phyloP scores from a whole-genome alignment of 2,888 invertebrate species.

The Nephrotoma flavescens region DNA sequence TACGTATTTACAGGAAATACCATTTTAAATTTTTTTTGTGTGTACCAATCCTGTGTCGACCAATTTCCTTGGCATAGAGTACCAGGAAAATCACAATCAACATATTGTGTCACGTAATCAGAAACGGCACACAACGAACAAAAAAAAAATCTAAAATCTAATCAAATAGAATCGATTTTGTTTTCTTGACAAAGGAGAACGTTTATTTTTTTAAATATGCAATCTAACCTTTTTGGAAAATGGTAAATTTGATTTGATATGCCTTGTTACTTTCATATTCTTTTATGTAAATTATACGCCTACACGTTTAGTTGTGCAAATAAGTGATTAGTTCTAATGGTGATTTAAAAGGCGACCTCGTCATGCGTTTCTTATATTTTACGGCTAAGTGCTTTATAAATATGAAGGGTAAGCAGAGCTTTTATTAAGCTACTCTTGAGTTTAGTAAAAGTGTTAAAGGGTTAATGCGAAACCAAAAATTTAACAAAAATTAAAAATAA shows the following conservation, averaged over 20 bases:
- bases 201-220: background rate
- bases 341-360: background rate
- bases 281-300: background rate
- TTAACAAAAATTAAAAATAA: too few species aligned
- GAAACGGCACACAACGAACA: background rate
- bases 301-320: background rate
- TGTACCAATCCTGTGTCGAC: background rate
- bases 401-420: too few species aligned
- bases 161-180: background rate
- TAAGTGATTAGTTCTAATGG: background rate
- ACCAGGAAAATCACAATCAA: background rate
- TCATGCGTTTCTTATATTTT: too few species aligned
- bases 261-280: background rate
- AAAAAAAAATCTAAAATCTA: background rate
- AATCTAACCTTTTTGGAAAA: background rate
- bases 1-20: background rate
- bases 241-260: background rate
- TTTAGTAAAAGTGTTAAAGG: too few species aligned
- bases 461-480: too few species aligned
- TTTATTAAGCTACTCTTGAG: too few species aligned
- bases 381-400: too few species aligned
- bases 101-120: background rate
- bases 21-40: background rate
- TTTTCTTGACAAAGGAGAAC: background rate
- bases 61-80: background rate